Conservation (phyloP, 2,888 invertebrate genomes). For the Calliphora vomitoria region DNA sequence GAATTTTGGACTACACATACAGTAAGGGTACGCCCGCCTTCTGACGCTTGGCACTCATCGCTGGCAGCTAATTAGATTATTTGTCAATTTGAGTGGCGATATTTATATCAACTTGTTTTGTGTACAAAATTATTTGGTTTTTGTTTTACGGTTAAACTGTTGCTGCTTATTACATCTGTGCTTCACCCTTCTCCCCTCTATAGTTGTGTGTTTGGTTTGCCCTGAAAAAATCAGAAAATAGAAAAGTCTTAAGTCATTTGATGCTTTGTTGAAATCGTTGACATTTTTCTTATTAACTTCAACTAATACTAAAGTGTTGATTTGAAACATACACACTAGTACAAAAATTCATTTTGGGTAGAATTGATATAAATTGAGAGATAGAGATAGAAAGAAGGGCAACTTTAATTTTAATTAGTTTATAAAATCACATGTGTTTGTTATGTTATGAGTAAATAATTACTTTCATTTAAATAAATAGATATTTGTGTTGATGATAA, state of each 20-base stretch:
- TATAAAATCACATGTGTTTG: slow-evolving; percentile 68
- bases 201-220: neutral
- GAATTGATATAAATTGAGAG: slow-evolving; percentile 56
- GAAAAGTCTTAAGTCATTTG: slow-evolving; percentile 67
- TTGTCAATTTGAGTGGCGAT: slow-evolving; percentile 78
- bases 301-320: slow-evolving; percentile 73
- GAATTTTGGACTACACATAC: neutral
- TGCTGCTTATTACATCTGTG: slow-evolving; percentile 55
- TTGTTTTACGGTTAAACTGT: slow-evolving; percentile 49
- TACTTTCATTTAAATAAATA: slow-evolving; percentile 40
- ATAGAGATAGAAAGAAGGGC: slow-evolving; percentile 36
- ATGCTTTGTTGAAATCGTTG: slow-evolving; percentile 73
- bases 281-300: slow-evolving; percentile 75
- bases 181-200: slow-evolving; percentile 37
- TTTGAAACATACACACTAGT: slow-evolving; percentile 28
- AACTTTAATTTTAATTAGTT: slow-evolving; percentile 75
- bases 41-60: slow-evolving; percentile 82
- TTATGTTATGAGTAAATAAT: slow-evolving; percentile 41
- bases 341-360: slow-evolving; percentile 30
- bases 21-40: slow-evolving; percentile 61
- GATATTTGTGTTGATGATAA: neutral
- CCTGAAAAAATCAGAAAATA: neutral
- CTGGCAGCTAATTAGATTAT: slow-evolving; percentile 82
- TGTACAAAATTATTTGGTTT: slow-evolving; percentile 60
- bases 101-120: slow-evolving; percentile 73